Base-by-base conservation (phyloP, 2,888 invertebrate genomes). In the Eucera pruinosa region DNA sequence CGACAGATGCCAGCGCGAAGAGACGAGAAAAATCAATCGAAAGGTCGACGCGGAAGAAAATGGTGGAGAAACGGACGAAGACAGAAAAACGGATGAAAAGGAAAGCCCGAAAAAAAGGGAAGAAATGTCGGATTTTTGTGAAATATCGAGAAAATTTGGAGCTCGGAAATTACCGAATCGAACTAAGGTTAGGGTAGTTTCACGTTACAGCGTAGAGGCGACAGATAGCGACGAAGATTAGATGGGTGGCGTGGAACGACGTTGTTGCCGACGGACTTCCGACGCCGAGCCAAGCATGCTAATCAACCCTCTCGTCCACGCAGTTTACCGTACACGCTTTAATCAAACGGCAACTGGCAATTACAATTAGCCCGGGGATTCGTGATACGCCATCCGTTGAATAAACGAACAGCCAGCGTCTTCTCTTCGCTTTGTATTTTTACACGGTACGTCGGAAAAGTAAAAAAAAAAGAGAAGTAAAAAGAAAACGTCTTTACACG, bases 311-410 rank as follows among this genome's bases (percentile, higher is more conserved):
- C 81, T 77, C 82, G 66, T 74, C 77, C 73, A 54, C 61, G 52
- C 79, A 82, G 83, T 86, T 86, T 83, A 82, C 83, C 80, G 74
- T 64, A 70, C 82, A 76, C 85, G 78, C 83, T 88, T 87, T 88
- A 88, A 89, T 89, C 88, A 87, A 85, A 87, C 82, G 84, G 81
- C 83, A 86, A 87, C 85, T 55, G 75, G 82, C 87, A 89, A 89
- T 89, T 88, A 87, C 86, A 84, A 86, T 87, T 83, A 84, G 83
- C 85, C 55, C 15, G n/a, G 52, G 57, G 79, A 71, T 76, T 78
- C 45, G 61, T 55, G n/a, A n/a, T n/a, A n/a, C 25, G 48, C 36
- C 25, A 75, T 75, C 57, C 60, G 20, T 52, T 20, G 23, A 58
- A 9, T 7, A 23, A 6, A 27, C 11, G 41, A 18, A 27, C 18